Evolutionary conservation across 2,888 invertebrate species (phyloP), one percentile per base, ranked within the genome.

Genomic region (Tethea ocularis): DNA sequence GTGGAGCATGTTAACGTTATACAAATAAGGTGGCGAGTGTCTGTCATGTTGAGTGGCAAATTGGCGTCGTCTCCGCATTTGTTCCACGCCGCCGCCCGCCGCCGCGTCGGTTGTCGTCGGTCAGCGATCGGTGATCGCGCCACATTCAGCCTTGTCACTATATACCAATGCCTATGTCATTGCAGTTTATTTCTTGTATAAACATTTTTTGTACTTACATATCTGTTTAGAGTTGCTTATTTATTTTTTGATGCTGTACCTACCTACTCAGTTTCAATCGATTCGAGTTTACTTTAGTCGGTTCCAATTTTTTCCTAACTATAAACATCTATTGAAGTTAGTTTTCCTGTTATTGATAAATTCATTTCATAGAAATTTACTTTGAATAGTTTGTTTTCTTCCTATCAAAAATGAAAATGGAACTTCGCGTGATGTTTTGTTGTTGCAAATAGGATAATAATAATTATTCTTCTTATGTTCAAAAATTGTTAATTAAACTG

Each of bases 21-120:
- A 87, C 83, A 87, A 88, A 89, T 83, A 88, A 83, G 80, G 71
- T 84, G 79, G 81, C 78, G 74, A 82, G 81, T 72, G 84, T 80
- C 76, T 83, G 84, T 84, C 83, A 83, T 75, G 82, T 84, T 84
- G 84, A 87, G 83, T 84, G 86, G 86, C 84, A 89, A 89, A 89
- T 87, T 88, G 85, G 84, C 84, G 80, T 85, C 80, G 82, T 85
- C 82, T 83, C 75, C 79, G 83, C 80, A 88, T 87, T 88, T 83
- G 88, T 88, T 86, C 83, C 85, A 82, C 74, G 76, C 77, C 74
- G 61, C 58, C 62, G 60, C 60, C 65, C 74, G 76, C 77, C 74
- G 61, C 58, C 62, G 60, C 61, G 66, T 51, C 68, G 59, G 59
- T 63, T 62, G 58, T 51, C 68, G 65, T 62, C 71, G 73, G 66